Percentiles rank a stretch among this genome's conserved stretches.
These are phyloP conservation scores for Meiosimyza platycephala DNA, from an alignment of 2,888 invertebrate genomes.

Conservation along the genomic window DNA sequence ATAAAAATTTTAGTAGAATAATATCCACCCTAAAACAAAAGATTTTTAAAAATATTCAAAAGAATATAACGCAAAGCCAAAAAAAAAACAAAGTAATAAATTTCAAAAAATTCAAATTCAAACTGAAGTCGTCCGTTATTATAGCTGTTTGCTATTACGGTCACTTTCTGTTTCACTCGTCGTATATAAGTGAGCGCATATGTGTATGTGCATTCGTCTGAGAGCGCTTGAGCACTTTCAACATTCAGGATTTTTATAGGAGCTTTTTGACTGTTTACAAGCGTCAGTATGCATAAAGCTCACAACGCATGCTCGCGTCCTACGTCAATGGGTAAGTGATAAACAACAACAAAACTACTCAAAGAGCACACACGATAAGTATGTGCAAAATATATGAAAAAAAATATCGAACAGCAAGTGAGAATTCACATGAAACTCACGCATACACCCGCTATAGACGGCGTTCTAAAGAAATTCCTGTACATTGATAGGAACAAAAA, in stretches of 20 bases:
- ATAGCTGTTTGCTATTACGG: slow-evolving; percentile 13
- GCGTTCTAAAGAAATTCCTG: no score
- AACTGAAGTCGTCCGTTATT: slow-evolving; percentile 18
- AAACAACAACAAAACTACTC: not conserved
- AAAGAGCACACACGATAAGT: not conserved
- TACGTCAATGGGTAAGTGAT: not conserved
- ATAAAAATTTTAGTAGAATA: no score
- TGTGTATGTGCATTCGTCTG: not conserved
- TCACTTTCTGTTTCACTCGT: not conserved
- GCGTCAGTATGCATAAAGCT: slow-evolving; percentile 7
- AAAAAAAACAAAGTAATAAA: no score
- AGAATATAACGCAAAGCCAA: no score
- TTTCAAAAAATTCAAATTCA: slow-evolving; percentile 2
- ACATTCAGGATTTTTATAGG: slow-evolving; percentile 13
- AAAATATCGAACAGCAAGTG: not conserved
- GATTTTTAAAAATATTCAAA: no score
- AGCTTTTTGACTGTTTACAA: not conserved
- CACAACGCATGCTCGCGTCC: slow-evolving; percentile 19
- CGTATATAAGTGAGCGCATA: not conserved
- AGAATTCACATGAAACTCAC: not conserved
- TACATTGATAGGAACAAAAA: no score
- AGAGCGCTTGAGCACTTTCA: not conserved
- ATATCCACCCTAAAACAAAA: no score
- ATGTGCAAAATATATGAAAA: not conserved
- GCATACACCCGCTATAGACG: not conserved